A percentile compares a stretch with the other conserved stretches of the same genome.
These are phyloP conservation scores for Octomys mimax DNA, from an alignment of 2,797 vertebrate species.

Conservation along the genomic window DNA sequence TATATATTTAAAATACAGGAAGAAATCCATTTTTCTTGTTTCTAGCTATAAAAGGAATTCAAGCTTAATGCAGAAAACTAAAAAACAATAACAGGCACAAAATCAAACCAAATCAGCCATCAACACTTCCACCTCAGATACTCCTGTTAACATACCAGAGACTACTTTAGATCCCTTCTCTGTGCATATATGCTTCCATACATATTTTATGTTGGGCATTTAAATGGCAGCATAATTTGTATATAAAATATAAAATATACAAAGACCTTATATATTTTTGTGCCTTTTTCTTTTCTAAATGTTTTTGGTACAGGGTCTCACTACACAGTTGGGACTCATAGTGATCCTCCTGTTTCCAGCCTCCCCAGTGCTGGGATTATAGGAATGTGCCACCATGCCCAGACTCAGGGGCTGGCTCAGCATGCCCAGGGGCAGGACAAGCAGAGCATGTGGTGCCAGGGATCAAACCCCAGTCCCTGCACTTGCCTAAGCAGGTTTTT, in stretches of 20 bases:
- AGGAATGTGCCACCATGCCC: too few species aligned
- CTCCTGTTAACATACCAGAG: background rate
- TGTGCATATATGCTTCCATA: background rate
- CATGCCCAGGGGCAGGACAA: too few species aligned
- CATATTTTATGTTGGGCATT: background rate
- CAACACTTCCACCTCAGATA: background rate
- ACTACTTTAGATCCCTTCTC: background rate
- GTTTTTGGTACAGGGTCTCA: too few species aligned
- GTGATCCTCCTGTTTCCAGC: too few species aligned
- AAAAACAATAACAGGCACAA: constrained; percentile 12
- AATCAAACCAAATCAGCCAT: constrained; percentile 7
- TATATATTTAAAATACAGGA: constrained; percentile 19
- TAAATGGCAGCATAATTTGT: background rate
- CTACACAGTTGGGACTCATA: too few species aligned
- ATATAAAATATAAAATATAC: background rate
- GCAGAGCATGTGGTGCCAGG: too few species aligned
- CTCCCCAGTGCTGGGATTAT: too few species aligned
- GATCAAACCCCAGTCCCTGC: too few species aligned
- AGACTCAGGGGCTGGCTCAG: too few species aligned
- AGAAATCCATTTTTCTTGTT: constrained; percentile 51
- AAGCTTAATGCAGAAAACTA: background rate
- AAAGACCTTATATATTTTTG: background rate
- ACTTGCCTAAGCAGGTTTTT: background rate
- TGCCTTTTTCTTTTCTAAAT: background rate
- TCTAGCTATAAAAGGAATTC: constrained; percentile 49